Evolutionary conservation across 2,888 invertebrate genomes (phyloP).

Genomic region (Belgica antarctica): DNA sequence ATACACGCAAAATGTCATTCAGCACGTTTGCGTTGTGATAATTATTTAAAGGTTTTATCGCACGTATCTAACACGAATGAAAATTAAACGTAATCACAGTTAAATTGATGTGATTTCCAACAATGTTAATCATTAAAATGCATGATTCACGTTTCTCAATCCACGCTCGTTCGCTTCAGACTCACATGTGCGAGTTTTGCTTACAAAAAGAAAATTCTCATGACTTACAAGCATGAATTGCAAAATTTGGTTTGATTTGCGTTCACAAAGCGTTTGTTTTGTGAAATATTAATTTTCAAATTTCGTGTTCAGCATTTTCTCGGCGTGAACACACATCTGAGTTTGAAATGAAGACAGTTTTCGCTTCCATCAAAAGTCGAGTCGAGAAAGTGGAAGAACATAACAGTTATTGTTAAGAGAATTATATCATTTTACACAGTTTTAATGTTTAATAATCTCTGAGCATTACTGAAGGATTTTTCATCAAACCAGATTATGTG

Average conservation of each 20-base stretch:
- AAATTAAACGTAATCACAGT: neutral
- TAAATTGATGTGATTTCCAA: constrained; percentile 1
- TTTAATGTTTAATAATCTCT: constrained; percentile 11
- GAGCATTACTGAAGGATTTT: neutral
- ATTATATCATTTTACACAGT: neutral
- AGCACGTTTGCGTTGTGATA: no score
- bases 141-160: neutral
- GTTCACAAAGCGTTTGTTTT: neutral
- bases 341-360: neutral
- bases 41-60: constrained; percentile 15
- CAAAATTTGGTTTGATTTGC: neutral
- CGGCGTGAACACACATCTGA: neutral
- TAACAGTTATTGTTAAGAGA: constrained; percentile 1
- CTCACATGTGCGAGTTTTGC: neutral
- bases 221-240: neutral
- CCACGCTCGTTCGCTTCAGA: neutral
- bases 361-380: neutral
- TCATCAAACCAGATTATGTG: neutral
- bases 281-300: constrained; percentile 21
- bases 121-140: neutral
- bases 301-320: constrained; percentile 14
- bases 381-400: neutral
- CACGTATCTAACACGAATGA: neutral
- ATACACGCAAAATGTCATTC: no score
- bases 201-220: neutral